Evolutionary conservation across 2,797 vertebrate genomes (phyloP), one percentile per base, ranked within the genome.

Genomic region (Bradypus variegatus): DNA sequence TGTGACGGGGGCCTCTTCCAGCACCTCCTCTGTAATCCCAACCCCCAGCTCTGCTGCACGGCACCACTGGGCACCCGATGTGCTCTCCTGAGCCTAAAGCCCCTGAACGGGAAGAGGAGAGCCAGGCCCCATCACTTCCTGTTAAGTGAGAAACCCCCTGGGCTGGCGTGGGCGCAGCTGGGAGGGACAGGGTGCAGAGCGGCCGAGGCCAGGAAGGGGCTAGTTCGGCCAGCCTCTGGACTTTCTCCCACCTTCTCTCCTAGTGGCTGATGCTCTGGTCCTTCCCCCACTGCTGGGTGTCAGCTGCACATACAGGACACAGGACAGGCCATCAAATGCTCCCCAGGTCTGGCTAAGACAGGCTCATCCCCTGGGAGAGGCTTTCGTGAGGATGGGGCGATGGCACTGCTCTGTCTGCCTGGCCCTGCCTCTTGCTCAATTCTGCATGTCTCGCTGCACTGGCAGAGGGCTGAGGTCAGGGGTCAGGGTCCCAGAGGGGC

Each of bases 131-230:
- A 18, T 38, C 12, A 27, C 60, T 60, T 76, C 41, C 62, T 75
- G 33, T 38, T 50, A 62, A 53, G 36, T 0, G 6, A 15, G 45
- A 48, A 65, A 10, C 45, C 12, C 64, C n/a, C 36, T 21, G 21
- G 79, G 38, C 33, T 5, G 9, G 38, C 1, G 0, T 13, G 21
- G 65, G 36, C 11, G 16, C 67, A 21, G 50, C 27, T 8, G 0
- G 13, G 4, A 33, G 13, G 36, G n/a, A 4, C 0, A 0, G 45
- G 65, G 69, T 79, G 77, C 79, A 60, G 62, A 53, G 53, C 2
- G 48, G 70, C 48, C 3, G 0, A 55, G 27, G 41, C n/a, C 48
- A 23, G 9, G 50, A 48, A 31, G 38, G 53, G 5, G 38, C 58
- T 48, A 29, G 15, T 64, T 1, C 21, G 18, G n/a, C 29, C 8